phyloP scores from a whole-genome alignment of 2,888 invertebrate genomes.

The Xestoiulus laeticollis region DNA sequence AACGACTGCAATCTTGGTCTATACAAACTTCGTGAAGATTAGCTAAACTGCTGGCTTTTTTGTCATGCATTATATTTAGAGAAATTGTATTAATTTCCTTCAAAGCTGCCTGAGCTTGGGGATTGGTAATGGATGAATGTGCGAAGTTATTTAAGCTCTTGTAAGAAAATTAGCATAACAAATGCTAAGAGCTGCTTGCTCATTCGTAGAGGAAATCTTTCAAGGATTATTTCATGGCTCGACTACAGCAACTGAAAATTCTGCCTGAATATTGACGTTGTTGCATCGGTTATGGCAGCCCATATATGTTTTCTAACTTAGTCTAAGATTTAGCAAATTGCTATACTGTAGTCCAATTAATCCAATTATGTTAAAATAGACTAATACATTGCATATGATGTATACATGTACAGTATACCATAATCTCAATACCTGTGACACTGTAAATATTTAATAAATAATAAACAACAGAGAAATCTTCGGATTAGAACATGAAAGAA shows the following conservation, averaged over 20 bases:
- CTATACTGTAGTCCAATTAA: background rate
- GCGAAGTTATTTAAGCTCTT: background rate
- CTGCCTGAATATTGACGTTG: background rate
- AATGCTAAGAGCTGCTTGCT: conserved; percentile 24
- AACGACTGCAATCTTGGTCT: conserved; percentile 2
- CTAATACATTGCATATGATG: too few species aligned
- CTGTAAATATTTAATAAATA: too few species aligned
- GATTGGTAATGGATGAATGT: conserved; percentile 31
- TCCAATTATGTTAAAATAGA: too few species aligned
- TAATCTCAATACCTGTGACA: too few species aligned
- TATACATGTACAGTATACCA: too few species aligned
- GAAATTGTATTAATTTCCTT: conserved; percentile 39
- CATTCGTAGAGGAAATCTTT: background rate
- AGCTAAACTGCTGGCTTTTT: background rate
- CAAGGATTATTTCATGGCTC: too few species aligned
- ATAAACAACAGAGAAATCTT: too few species aligned
- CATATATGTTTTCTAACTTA: background rate
- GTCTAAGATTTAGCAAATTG: background rate
- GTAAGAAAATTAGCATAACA: conserved; percentile 30
- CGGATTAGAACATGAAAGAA: too few species aligned
- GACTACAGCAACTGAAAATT: too few species aligned
- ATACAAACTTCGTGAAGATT: background rate
- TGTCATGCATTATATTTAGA: background rate
- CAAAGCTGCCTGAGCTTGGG: background rate
- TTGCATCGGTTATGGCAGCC: background rate